phyloP scores from a whole-genome alignment of 2,888 invertebrate genomes.

The Cantharis flavilabris region DNA sequence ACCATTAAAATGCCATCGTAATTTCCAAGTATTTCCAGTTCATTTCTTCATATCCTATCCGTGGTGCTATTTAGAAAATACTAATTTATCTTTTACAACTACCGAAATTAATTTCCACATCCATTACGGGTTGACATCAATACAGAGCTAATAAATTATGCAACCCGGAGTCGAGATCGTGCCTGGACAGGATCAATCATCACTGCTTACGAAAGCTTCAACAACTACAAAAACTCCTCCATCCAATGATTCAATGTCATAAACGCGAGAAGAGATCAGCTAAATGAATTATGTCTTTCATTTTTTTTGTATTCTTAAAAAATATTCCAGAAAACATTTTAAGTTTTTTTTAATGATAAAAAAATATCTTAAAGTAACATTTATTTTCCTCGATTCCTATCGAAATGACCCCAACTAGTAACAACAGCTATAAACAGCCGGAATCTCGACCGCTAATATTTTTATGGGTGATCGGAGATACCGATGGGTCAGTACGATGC shows the following conservation, averaged over 20 bases:
- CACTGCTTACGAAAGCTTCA: constrained; percentile 35
- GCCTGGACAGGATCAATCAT: constrained; percentile 42
- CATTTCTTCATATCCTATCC: constrained; percentile 35
- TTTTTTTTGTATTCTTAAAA: constrained; percentile 4
- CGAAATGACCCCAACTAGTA: constrained; percentile 36
- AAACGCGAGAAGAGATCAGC: constrained; percentile 28
- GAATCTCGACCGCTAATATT: constrained; percentile 55
- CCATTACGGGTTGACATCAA: constrained; percentile 48
- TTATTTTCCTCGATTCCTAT: constrained; percentile 13
- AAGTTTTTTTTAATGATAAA: not conserved
- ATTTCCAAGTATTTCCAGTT: constrained; percentile 34
- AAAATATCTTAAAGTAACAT: not conserved
- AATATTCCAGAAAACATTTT: not conserved
- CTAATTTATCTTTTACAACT: constrained; percentile 49
- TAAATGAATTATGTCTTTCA: constrained; percentile 24
- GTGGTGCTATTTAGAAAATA: constrained; percentile 39
- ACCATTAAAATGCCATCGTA: constrained; percentile 30
- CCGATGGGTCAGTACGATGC: constrained; percentile 51
- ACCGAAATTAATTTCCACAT: constrained; percentile 51
- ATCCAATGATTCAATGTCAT: constrained; percentile 36
- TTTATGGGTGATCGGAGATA: constrained; percentile 57
- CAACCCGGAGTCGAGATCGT: constrained; percentile 35
- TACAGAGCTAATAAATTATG: constrained; percentile 44
- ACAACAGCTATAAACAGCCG: constrained; percentile 50
- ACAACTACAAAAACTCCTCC: constrained; percentile 35